Evolutionary conservation across 2,888 invertebrate genomes (phyloP).

Genomic region (Watsonalla binaria): DNA sequence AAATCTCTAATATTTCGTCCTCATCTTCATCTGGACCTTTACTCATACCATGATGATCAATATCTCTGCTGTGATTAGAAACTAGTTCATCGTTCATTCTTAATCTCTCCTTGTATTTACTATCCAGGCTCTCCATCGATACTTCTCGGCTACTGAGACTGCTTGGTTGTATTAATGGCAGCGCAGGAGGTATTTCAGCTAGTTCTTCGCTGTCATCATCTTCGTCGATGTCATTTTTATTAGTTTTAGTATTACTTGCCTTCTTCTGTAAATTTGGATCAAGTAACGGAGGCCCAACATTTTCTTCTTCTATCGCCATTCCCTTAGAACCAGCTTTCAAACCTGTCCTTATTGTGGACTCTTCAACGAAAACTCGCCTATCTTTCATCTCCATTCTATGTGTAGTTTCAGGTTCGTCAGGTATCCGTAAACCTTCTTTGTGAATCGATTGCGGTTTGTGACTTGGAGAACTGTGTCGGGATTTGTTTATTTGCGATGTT

Average conservation of each 20-base stretch:
- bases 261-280: conserved; percentile 50
- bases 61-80: conserved; percentile 78
- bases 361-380: conserved; percentile 78
- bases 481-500: conserved; percentile 87
- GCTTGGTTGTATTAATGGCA: conserved; percentile 86
- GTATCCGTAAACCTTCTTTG: conserved; percentile 44
- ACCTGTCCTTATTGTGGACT: conserved; percentile 80
- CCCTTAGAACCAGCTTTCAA: conserved; percentile 75
- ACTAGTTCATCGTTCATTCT: conserved; percentile 77
- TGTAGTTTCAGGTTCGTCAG: conserved; percentile 47
- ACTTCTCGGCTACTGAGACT: conserved; percentile 87
- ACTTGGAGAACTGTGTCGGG: conserved; percentile 77
- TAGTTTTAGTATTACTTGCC: conserved; percentile 39
- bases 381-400: conserved; percentile 75
- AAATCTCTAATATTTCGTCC: conserved; percentile 87
- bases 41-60: conserved; percentile 69
- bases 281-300: conserved; percentile 52
- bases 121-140: conserved; percentile 89
- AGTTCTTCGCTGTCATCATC: conserved; percentile 89
- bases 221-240: conserved; percentile 78
- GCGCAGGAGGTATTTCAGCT: conserved; percentile 88
- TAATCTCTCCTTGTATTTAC: conserved; percentile 85
- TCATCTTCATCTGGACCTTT: conserved; percentile 71
- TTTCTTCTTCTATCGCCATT: conserved; percentile 73
- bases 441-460: conserved; percentile 48